Base-by-base conservation (phyloP, 2,797 vertebrate genomes). In the Lindbergichthys nudifrons region DNA sequence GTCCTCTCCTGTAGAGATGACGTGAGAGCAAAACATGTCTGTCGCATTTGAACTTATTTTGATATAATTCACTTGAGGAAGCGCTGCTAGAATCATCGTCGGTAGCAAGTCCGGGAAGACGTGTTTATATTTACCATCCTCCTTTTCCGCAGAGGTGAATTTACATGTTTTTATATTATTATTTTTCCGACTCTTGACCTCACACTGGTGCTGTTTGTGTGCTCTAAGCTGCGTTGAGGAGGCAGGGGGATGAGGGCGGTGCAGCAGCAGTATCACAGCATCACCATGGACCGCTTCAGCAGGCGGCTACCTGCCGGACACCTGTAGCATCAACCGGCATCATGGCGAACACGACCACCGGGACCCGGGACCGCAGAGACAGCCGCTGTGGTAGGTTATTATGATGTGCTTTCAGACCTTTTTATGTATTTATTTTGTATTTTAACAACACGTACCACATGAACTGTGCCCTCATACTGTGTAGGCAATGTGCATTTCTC, bases 321-420 rank as follows among this genome's bases (percentile, higher is more conserved):
- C 92, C 93, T 95, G 93, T 94, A 93, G 92, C 91, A 74, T 77
- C 89, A 36, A 6, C 52, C 79, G 47, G 69, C 68, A 19, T 43
- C 79, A 95, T 95, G 94, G 93, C 92, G 71, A 91, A 89, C 83
- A 73, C 84, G n/a, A 84, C 66, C 65, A 81, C 45, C 74, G 88
- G 85, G 36, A 12, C 62, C 14, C 57, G 36, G 85, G 77, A 88
- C 15, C 86, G 18, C 9, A 65, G 56, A 41, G 76, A 76, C 65
- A 54, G 54, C 73, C 66, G 46, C 81, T 70, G 73, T 41, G 91
- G 87, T 93, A 85, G 11, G 90, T 80, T 19, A 42, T 54, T 10
- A 1, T 14, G 9, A 46, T 21, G 51, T 21, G 21, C 46, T 21
- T 13, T 46, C 8, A 1, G 4, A 13, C 23, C 9, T 53, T 5